A percentile compares a stretch with the other conserved stretches of the same genome.
Conservation (phyloP, 2,888 invertebrate genomes). For the Protonemura montana region DNA sequence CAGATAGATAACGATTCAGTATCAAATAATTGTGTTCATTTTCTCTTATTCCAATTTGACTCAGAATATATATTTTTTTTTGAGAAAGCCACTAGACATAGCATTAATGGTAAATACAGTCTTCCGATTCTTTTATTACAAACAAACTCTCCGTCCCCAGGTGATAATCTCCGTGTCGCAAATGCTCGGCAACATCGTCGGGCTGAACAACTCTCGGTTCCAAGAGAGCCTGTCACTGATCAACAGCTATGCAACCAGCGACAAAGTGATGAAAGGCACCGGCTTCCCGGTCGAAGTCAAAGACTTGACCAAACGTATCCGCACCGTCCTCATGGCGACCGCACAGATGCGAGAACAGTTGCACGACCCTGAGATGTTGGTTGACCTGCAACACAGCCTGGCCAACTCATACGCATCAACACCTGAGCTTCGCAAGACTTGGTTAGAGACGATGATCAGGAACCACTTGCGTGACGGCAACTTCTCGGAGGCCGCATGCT, state of each 20-base stretch:
- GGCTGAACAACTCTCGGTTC: conserved; percentile 90
- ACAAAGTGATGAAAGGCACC: conserved; percentile 93
- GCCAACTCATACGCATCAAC: conserved; percentile 86
- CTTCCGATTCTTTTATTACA: no score
- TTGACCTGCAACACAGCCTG: conserved; percentile 89
- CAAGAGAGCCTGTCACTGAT: conserved; percentile 92
- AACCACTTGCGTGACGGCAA: conserved; percentile 84
- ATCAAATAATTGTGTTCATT: no score
- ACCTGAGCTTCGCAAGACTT: conserved; percentile 91
- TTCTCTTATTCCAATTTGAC: no score
- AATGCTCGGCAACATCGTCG: conserved; percentile 89
- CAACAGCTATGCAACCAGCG: conserved; percentile 91
- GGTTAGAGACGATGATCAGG: conserved; percentile 93
- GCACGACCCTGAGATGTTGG: conserved; percentile 89
- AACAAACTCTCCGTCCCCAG: conserved; percentile 58
- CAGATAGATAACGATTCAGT: no score
- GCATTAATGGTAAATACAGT: conserved; percentile 77
- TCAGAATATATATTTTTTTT: no score
- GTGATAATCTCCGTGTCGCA: conserved; percentile 96
- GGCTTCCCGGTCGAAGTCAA: conserved; percentile 90
- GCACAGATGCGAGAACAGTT: conserved; percentile 90
- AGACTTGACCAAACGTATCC: conserved; percentile 89
- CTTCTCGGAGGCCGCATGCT: conserved; percentile 94
- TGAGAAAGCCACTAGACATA: no score
- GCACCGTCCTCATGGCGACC: conserved; percentile 94